Evolutionary conservation across 2,113 vertebrate genomes (phyloP).

Genomic region (Bos taurus): DNA sequence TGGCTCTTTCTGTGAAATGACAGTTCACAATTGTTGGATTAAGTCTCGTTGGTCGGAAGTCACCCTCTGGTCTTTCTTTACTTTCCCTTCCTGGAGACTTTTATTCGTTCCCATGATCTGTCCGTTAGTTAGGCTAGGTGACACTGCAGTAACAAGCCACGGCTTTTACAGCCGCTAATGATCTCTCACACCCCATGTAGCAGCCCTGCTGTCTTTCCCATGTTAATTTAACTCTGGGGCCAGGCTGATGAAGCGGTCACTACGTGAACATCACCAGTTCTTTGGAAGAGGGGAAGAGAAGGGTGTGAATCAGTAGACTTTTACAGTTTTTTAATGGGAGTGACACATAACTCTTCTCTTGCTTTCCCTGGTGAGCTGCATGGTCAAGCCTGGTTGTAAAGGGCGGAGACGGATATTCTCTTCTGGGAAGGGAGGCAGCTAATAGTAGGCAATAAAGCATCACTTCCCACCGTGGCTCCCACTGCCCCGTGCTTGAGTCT

Average conservation of each 20-base stretch:
- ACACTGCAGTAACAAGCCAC: neutral
- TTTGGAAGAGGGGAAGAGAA: neutral
- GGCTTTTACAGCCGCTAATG: neutral
- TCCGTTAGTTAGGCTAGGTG: neutral
- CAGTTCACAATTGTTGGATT: neutral
- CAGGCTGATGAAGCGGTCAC: neutral
- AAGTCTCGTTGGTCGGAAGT: neutral
- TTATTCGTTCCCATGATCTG: neutral
- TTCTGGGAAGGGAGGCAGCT: neutral
- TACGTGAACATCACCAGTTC: neutral
- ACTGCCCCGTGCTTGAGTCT: neutral
- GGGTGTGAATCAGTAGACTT: neutral
- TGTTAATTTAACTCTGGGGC: neutral
- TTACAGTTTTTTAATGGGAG: neutral
- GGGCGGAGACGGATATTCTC: neutral
- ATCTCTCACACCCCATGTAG: neutral
- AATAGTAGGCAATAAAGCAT: neutral
- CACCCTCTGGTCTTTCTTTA: neutral
- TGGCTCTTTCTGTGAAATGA: neutral
- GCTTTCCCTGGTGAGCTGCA: neutral
- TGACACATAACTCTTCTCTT: neutral
- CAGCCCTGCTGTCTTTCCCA: neutral
- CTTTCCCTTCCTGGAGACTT: neutral
- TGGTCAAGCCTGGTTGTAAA: neutral
- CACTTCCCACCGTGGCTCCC: fast-evolving